Base-by-base conservation (phyloP, 1,140 invertebrate species). In the Propsilocerus akamusi region DNA sequence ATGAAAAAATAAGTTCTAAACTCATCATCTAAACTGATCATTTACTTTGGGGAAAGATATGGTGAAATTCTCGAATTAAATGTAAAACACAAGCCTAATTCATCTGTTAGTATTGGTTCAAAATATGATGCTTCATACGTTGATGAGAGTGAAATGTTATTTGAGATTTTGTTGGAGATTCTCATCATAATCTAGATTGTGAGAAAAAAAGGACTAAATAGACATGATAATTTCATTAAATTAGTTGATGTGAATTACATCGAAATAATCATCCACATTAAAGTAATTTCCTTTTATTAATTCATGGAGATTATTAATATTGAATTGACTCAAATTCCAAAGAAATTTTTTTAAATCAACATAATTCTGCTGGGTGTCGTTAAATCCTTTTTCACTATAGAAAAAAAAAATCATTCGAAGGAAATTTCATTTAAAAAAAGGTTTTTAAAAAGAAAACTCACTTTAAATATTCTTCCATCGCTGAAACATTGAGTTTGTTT, bases 401-500 rank as follows among this genome's bases (percentile, higher is more conserved):
- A n/a, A n/a, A 41, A 41, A 41, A 20, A 20, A n/a, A 3, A n/a
- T 12, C 11, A 7, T 30, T 7, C 11, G 28, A 30, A 30, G 28
- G 14, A 10, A 30, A 30, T 12, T 10, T 30, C 10, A 12, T 30
- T 30, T 30, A 8, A 7, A 30, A 7, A 30, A 30, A 12, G 11
- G 2, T n/a, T 7, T 7, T 25, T 22, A n/a, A n/a, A n/a, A n/a
- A n/a, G n/a, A n/a, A n/a, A 11, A 8, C 14, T 48, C 37, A 46
- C n/a, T n/a, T n/a, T n/a, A n/a, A n/a, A 0, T 53, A 22, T 14
- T 46, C 41, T 25, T 58, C 20, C 8, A 56, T 46, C 7, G 37
- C 25, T 25, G 53, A 24, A 12, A 54, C 49, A 22, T 56, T 49
- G 0, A 53, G 25, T 48, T 55, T 58, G 8, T 52, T 46, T 1